Percentiles rank a stretch among this genome's conserved stretches.
These are phyloP conservation scores for Hydropotes inermis DNA, from an alignment of 2,113 vertebrate species.

Conservation along the genomic window DNA sequence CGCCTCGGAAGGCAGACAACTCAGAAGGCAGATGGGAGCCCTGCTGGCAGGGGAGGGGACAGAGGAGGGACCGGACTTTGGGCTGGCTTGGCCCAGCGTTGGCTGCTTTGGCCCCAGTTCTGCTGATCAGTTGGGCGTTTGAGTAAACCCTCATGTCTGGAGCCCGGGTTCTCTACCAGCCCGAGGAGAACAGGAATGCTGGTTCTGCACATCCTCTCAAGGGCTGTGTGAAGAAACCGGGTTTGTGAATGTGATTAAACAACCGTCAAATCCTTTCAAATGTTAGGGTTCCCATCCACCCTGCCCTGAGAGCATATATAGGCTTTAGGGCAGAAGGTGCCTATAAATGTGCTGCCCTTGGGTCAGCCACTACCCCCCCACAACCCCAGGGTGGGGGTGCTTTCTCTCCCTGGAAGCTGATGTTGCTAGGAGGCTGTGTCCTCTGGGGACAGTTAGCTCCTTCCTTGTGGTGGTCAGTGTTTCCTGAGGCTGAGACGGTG, in stretches of 20 bases:
- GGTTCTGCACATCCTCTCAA: rapidly evolving
- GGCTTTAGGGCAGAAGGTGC: background rate
- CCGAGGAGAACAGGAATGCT: rapidly evolving
- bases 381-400: rapidly evolving
- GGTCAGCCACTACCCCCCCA: rapidly evolving
- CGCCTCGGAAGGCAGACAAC: too few species aligned
- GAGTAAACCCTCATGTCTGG: rapidly evolving
- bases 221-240: rapidly evolving
- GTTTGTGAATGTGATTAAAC: background rate
- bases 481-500: too few species aligned
- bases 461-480: rapidly evolving
- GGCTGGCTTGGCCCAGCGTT: too few species aligned
- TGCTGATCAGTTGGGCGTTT: rapidly evolving
- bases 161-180: background rate
- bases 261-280: rapidly evolving
- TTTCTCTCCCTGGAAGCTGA: too few species aligned
- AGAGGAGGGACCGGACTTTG: background rate
- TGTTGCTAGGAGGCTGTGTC: rapidly evolving
- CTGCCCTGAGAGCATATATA: rapidly evolving
- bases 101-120: background rate
- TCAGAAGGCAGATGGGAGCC: rapidly evolving
- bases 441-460: background rate
- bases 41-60: background rate
- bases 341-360: rapidly evolving
- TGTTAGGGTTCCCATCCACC: rapidly evolving